Evolutionary conservation across 2,113 vertebrate species (phyloP).

Genomic region (Zosterops borbonicus): DNA sequence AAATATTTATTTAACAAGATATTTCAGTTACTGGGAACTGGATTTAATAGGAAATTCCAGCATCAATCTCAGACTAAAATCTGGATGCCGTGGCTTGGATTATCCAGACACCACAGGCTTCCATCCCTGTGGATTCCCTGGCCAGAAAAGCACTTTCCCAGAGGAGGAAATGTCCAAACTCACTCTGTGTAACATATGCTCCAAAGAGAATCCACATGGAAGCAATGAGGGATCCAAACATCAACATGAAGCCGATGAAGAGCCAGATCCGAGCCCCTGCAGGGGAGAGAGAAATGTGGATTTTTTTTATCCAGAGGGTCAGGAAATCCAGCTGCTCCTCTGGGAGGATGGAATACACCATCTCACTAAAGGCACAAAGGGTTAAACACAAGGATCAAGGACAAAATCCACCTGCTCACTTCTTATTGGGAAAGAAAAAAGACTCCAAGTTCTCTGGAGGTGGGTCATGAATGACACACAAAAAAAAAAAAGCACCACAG

Average conservation of each 20-base stretch:
- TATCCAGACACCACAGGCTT: background rate
- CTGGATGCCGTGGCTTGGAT: rapidly evolving
- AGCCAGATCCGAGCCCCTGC: conserved; percentile 90
- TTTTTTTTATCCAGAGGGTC: background rate
- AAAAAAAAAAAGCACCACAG: background rate
- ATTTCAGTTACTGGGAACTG: background rate
- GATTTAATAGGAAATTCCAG: background rate
- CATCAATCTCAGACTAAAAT: background rate
- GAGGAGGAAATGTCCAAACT: conserved; percentile 29
- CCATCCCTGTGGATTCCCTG: background rate
- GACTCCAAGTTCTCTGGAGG: background rate
- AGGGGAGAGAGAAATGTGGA: background rate
- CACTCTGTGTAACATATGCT: conserved; percentile 85
- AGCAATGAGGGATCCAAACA: conserved; percentile 92
- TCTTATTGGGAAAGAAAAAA: rapidly evolving
- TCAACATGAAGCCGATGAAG: conserved; percentile 91
- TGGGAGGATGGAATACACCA: background rate
- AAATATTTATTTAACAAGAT: no score
- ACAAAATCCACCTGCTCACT: background rate
- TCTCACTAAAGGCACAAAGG: background rate
- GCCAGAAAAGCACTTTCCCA: background rate
- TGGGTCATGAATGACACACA: background rate
- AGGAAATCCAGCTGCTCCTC: background rate
- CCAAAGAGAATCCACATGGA: conserved; percentile 93
- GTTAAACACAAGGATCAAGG: background rate